Evolutionary conservation across 2,113 vertebrate genomes (phyloP).

Genomic region (Antennarius striatus): DNA sequence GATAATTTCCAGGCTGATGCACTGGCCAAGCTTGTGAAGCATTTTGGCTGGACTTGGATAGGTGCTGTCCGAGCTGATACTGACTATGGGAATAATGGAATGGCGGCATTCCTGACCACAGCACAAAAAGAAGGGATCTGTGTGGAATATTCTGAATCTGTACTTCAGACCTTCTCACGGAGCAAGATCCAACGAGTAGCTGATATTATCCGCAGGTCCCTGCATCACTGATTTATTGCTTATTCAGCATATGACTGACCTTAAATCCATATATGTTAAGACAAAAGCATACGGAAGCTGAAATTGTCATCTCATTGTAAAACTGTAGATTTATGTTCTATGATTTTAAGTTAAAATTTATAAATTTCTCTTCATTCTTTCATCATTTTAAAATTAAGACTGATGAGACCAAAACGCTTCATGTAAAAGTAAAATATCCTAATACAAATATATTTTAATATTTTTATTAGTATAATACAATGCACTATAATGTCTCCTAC

Average conservation of each 20-base stretch:
- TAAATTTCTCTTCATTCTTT: too few species aligned
- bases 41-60: slow-evolving; percentile 80
- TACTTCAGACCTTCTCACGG: slow-evolving; percentile 53
- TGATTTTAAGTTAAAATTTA: too few species aligned
- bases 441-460: not conserved
- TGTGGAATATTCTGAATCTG: slow-evolving; percentile 72
- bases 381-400: too few species aligned
- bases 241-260: too few species aligned
- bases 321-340: too few species aligned
- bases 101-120: slow-evolving; percentile 63
- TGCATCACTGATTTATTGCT: not conserved
- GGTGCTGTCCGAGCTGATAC: slow-evolving; percentile 74
- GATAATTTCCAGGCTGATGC: slow-evolving; percentile 76
- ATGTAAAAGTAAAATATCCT: too few species aligned
- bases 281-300: too few species aligned
- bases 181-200: slow-evolving; percentile 65
- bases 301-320: too few species aligned
- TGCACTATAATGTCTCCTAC: not conserved
- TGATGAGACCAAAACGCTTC: not conserved
- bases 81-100: slow-evolving; percentile 77
- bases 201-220: slow-evolving; percentile 69
- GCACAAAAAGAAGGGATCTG: slow-evolving; percentile 67
- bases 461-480: not conserved
- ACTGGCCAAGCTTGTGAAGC: slow-evolving; percentile 68
- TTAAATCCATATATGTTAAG: too few species aligned